These are phyloP conservation scores for Caenorhabditis afra DNA, from an alignment of 2,888 invertebrate species.

Conservation along the genomic window DNA sequence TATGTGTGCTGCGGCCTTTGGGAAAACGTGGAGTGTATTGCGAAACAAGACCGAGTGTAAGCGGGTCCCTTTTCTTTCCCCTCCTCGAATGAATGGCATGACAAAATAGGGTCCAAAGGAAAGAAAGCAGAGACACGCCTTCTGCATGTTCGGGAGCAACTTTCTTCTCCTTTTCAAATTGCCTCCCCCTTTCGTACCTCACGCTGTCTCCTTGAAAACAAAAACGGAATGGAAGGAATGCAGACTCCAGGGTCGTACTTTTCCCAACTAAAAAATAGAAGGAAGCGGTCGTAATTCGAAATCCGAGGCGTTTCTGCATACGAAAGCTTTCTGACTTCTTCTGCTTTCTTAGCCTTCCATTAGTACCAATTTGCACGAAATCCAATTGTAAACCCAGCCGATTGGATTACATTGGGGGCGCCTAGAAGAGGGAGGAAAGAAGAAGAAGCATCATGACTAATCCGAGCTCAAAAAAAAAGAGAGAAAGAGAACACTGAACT, in stretches of 20 bases:
- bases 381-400: conserved; percentile 46
- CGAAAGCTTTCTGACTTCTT: conserved; percentile 36
- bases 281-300: not conserved
- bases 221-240: not conserved
- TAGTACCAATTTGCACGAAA: conserved; percentile 52
- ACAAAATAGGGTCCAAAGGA: conserved; percentile 49
- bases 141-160: not conserved
- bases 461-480: conserved; percentile 18
- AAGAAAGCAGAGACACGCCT: conserved; percentile 6
- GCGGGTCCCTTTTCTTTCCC: conserved; percentile 11
- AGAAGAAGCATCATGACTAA: conserved; percentile 45
- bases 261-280: too few relatives aligned
- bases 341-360: conserved; percentile 22
- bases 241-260: too few relatives aligned
- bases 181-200: not conserved
- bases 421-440: conserved; percentile 6
- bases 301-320: conserved; percentile 1
- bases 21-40: conserved; percentile 45
- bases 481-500: conserved; percentile 20
- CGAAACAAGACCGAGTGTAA: conserved; percentile 42
- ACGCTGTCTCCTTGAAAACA: not conserved
- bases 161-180: conserved; percentile 7
- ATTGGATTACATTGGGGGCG: conserved; percentile 27
- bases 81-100: conserved; percentile 48
- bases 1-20: not conserved